Evolutionary conservation across 2,797 vertebrate genomes (phyloP).

Genomic region (Tragelaphus oryx): DNA sequence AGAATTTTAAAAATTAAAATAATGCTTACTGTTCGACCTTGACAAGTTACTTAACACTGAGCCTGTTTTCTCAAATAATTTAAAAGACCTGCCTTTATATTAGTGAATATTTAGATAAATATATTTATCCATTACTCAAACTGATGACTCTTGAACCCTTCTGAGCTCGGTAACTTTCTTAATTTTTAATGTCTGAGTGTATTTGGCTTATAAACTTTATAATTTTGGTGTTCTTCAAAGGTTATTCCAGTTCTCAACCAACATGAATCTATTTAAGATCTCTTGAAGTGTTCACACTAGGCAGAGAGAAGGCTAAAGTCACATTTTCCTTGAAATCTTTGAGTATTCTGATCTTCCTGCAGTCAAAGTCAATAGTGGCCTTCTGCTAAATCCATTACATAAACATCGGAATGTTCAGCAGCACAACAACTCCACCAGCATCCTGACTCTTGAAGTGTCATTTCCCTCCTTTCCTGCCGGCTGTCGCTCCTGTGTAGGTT

Average conservation of each 20-base stretch:
- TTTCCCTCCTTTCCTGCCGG: neutral
- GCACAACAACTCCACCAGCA: neutral
- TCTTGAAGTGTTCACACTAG: neutral
- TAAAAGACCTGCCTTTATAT: neutral
- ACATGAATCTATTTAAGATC: neutral
- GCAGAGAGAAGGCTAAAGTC: neutral
- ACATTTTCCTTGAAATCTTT: neutral
- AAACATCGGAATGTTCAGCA: neutral
- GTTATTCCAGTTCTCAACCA: neutral
- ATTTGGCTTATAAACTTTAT: neutral
- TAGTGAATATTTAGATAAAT: neutral
- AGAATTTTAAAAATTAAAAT: slow-evolving; percentile 29
- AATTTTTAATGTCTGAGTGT: neutral
- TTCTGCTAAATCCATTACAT: neutral
- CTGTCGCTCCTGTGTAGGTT: neutral
- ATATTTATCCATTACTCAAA: neutral
- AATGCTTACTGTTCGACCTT: slow-evolving; percentile 30
- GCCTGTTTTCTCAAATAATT: slow-evolving; percentile 34
- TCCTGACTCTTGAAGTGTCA: neutral
- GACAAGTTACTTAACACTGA: slow-evolving; percentile 46
- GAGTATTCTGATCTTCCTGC: neutral
- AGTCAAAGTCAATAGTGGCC: neutral
- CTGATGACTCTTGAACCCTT: neutral
- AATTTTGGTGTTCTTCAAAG: neutral
- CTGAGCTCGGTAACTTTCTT: neutral